These are phyloP conservation scores for Pseudoatta argentina DNA, from an alignment of 1,140 invertebrate species.

Conservation along the genomic window DNA sequence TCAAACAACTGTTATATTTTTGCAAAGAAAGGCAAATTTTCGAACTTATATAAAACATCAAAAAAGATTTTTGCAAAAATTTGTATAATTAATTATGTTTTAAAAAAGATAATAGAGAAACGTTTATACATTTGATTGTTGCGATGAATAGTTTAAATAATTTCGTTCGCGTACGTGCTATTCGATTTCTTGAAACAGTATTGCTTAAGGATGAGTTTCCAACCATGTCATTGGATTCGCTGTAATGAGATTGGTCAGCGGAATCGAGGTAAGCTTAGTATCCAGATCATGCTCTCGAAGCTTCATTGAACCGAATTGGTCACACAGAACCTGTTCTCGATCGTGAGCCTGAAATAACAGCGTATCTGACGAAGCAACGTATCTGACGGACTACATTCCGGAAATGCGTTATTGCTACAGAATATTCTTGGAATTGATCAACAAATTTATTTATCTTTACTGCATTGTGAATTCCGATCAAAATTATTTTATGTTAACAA, in stretches of 20 bases:
- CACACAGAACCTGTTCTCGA: slow-evolving; percentile 60
- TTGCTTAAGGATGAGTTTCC: slow-evolving; percentile 55
- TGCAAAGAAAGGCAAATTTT: not conserved
- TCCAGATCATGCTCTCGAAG: slow-evolving; percentile 59
- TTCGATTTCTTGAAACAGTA: slow-evolving; percentile 52
- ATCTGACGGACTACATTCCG: slow-evolving; percentile 7
- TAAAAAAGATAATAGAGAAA: slow-evolving; percentile 6
- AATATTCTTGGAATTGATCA: slow-evolving; percentile 25
- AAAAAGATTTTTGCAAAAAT: not conserved
- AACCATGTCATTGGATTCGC: slow-evolving; percentile 55
- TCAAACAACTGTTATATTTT: not conserved
- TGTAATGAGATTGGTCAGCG: slow-evolving; percentile 72
- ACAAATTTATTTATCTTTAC: not conserved
- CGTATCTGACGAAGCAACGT: not conserved
- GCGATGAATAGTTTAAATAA: slow-evolving; percentile 31
- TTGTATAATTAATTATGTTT: slow-evolving; percentile 33
- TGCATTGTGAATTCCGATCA: not conserved
- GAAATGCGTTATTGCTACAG: slow-evolving; percentile 7
- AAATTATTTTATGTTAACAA: not conserved
- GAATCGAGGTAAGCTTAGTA: slow-evolving; percentile 45
- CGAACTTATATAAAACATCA: not conserved
- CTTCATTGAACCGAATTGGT: slow-evolving; percentile 68
- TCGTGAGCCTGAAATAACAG: slow-evolving; percentile 64
- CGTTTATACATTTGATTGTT: not conserved
- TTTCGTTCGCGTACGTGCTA: slow-evolving; percentile 18